Conservation (phyloP, 1,140 invertebrate species). For the Aporrectodea caliginosa region DNA sequence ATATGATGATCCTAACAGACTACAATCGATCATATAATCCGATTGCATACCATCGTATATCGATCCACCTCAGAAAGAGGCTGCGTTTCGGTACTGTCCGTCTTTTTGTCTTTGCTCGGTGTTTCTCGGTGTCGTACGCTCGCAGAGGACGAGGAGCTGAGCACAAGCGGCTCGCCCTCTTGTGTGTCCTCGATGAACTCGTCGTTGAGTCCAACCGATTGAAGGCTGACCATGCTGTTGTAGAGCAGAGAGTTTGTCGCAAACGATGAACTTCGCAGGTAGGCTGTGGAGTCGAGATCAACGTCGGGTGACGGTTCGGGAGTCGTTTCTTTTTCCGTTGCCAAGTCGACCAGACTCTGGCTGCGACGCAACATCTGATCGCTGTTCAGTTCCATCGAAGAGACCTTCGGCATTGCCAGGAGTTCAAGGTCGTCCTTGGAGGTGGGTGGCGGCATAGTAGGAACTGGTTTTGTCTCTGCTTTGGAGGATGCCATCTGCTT, state of each 20-base stretch:
- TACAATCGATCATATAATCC: constrained; percentile 29
- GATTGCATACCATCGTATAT: constrained; percentile 34
- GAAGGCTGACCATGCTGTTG: constrained; percentile 77
- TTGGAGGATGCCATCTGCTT: constrained; percentile 52
- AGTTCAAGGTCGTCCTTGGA: constrained; percentile 11
- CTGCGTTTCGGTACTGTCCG: constrained; percentile 9
- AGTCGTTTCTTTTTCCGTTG: neutral
- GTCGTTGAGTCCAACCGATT: constrained; percentile 54
- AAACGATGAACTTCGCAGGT: constrained; percentile 34
- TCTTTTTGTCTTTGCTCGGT: neutral
- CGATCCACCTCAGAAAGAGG: constrained; percentile 35
- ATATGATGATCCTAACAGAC: too few species aligned
- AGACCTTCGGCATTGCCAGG: neutral
- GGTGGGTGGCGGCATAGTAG: constrained; percentile 33
- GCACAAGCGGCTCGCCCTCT: neutral
- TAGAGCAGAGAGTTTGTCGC: constrained; percentile 74
- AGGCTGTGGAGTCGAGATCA: neutral
- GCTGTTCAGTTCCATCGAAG: neutral
- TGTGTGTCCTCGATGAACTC: constrained; percentile 39
- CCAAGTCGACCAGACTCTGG: constrained; percentile 15
- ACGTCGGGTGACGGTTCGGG: neutral
- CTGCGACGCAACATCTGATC: constrained; percentile 7
- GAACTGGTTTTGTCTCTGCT: constrained; percentile 50
- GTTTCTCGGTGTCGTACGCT: neutral
- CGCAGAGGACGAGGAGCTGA: neutral